A percentile compares a stretch with the other conserved stretches of the same genome.
These are phyloP conservation scores for Calycopis cecrops DNA, from an alignment of 1,140 invertebrate genomes.

Conservation along the genomic window DNA sequence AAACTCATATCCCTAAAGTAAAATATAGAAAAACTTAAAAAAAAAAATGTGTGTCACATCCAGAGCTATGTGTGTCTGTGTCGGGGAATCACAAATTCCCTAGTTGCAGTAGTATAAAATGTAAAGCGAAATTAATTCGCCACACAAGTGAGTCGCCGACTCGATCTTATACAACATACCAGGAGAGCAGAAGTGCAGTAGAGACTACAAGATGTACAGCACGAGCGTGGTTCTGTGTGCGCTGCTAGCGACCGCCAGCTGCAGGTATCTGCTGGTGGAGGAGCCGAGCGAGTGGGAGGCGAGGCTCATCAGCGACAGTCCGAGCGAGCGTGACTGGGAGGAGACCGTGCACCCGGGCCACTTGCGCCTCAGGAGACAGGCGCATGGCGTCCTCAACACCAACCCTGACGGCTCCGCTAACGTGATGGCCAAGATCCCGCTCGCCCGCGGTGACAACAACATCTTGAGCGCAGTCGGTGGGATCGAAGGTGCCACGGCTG, in stretches of 20 bases:
- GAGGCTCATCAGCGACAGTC: slow-evolving; percentile 4
- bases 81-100: no score
- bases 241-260: slow-evolving; percentile 16
- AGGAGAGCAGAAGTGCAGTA: background rate
- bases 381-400: slow-evolving; percentile 26
- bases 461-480: slow-evolving; percentile 36
- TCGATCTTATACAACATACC: background rate
- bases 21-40: no score
- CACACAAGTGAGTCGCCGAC: no score
- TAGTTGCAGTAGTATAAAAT: no score
- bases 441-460: slow-evolving; percentile 36
- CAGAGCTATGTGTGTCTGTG: no score
- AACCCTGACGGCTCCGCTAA: slow-evolving; percentile 37
- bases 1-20: no score
- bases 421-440: slow-evolving; percentile 31
- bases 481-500: slow-evolving; percentile 19
- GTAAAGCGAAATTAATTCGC: no score
- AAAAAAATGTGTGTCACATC: no score
- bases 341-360: slow-evolving; percentile 18
- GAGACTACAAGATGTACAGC: slow-evolving; percentile 19
- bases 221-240: slow-evolving; percentile 19
- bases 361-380: slow-evolving; percentile 26
- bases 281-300: background rate
- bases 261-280: slow-evolving; percentile 13
- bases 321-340: background rate